These are phyloP conservation scores for Aquatica leii DNA, from an alignment of 2,888 invertebrate species.

Conservation along the genomic window DNA sequence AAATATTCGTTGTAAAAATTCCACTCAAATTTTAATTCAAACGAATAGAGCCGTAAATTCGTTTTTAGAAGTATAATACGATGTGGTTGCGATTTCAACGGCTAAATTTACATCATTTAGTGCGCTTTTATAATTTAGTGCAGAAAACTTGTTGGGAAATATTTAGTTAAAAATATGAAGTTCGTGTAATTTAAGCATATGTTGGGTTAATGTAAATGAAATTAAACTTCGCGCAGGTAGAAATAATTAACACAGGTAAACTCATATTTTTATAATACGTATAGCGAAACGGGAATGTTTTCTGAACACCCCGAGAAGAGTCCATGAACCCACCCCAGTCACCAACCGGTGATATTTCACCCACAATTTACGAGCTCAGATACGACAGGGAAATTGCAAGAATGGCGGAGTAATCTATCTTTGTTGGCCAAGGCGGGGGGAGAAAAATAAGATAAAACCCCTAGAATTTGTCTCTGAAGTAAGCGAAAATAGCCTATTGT, in stretches of 20 bases:
- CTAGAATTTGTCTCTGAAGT: constrained; percentile 61
- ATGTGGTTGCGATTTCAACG: constrained; percentile 57
- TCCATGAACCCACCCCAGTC: constrained; percentile 49
- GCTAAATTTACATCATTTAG: constrained; percentile 60
- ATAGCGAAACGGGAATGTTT: constrained; percentile 30
- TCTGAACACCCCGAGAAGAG: constrained; percentile 36
- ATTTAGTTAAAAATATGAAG: constrained; percentile 27
- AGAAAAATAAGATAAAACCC: constrained; percentile 63
- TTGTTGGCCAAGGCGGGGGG: constrained; percentile 68
- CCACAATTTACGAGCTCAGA: constrained; percentile 86
- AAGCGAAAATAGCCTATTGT: constrained; percentile 55
- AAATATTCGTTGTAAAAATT: constrained; percentile 50
- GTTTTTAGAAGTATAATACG: constrained; percentile 58
- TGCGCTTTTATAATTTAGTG: constrained; percentile 59
- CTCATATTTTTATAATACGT: constrained; percentile 7
- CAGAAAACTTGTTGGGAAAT: constrained; percentile 39
- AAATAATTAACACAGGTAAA: constrained; percentile 9
- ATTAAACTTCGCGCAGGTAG: constrained; percentile 15
- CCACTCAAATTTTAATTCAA: constrained; percentile 60
- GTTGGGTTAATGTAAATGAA: not conserved
- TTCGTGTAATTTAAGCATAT: constrained; percentile 25
- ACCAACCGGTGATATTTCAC: constrained; percentile 78
- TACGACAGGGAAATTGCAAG: constrained; percentile 94
- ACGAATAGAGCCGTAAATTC: constrained; percentile 57
- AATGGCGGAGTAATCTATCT: constrained; percentile 92